Evolutionary conservation across 2,797 vertebrate genomes (phyloP).

Genomic region (Gymnoscopelus braueri): DNA sequence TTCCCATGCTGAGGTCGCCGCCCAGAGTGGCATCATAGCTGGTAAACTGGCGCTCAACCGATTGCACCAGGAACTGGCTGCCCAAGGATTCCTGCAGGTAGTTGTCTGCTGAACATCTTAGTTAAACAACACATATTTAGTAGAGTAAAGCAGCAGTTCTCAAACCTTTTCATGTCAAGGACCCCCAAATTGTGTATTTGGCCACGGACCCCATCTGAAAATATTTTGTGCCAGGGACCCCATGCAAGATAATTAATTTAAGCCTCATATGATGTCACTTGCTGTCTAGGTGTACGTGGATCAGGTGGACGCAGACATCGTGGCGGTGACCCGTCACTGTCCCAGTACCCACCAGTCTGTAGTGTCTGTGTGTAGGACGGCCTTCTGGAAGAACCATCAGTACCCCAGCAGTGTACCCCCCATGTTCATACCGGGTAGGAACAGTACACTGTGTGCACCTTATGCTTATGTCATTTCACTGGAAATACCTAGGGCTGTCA

Average conservation of each 20-base stretch:
- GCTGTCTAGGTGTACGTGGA: constrained; percentile 92
- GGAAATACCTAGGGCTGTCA: no score
- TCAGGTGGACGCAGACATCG: constrained; percentile 94
- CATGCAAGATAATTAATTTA: not conserved
- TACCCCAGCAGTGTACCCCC: constrained; percentile 88
- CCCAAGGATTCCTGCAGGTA: constrained; percentile 71
- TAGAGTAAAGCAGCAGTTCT: no score
- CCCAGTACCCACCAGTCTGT: constrained; percentile 95
- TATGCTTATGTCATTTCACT: no score
- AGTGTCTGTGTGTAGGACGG: constrained; percentile 92
- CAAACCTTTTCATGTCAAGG: no score
- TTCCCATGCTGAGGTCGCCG: constrained; percentile 80
- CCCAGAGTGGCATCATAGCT: constrained; percentile 88
- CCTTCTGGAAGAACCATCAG: constrained; percentile 88
- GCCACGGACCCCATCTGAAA: no score
- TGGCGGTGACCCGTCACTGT: constrained; percentile 94
- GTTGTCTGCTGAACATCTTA: no score
- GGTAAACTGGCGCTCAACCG: constrained; percentile 86
- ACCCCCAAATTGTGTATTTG: no score
- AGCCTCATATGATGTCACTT: not conserved
- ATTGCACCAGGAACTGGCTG: constrained; percentile 73
- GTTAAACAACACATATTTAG: no score
- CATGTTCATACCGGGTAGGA: constrained; percentile 88
- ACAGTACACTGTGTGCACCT: no score
- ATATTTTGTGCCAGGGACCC: not conserved